Evolutionary conservation across 92 coral and sea anemone species (phyloP).

Genomic region (Bergia puertoricense): DNA sequence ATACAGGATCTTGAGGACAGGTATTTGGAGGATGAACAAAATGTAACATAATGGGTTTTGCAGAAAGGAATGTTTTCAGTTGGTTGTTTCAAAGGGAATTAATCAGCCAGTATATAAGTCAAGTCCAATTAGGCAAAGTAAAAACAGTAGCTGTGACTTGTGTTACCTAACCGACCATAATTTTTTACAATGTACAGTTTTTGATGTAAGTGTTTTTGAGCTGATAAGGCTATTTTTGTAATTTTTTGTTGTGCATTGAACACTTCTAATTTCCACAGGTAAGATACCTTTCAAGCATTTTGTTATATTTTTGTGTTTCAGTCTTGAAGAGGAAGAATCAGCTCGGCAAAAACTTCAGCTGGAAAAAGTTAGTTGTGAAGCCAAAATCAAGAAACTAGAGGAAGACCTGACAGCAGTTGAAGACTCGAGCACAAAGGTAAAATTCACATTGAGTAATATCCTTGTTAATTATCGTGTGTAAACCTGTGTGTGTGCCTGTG

Average conservation of each 20-base stretch:
- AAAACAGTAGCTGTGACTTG: not conserved
- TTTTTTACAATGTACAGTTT: too few relatives aligned
- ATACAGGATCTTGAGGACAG: slow-evolving; percentile 96
- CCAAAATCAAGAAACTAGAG: slow-evolving; percentile 92
- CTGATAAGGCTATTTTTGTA: too few relatives aligned
- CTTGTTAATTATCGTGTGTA: not conserved
- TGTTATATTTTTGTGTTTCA: slow-evolving; percentile 23
- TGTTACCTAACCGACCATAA: too few relatives aligned
- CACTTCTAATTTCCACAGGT: not conserved
- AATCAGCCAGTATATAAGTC: not conserved
- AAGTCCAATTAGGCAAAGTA: not conserved
- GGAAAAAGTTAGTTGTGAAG: slow-evolving; percentile 94
- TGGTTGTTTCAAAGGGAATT: not conserved
- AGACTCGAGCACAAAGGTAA: slow-evolving; percentile 88
- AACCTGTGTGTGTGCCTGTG: not conserved
- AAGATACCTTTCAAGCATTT: not conserved
- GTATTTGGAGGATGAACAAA: slow-evolving; percentile 31
- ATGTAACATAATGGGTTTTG: not conserved
- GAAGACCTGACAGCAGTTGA: slow-evolving; percentile 90
- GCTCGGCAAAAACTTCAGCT: slow-evolving; percentile 96
- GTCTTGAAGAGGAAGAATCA: slow-evolving; percentile 96
- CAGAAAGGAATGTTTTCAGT: not conserved
- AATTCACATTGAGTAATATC: not conserved
- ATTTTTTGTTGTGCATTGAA: not conserved
- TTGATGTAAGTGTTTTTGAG: too few relatives aligned